Base-by-base conservation (phyloP, 2,888 invertebrate genomes). In the Xestia xanthographa region DNA sequence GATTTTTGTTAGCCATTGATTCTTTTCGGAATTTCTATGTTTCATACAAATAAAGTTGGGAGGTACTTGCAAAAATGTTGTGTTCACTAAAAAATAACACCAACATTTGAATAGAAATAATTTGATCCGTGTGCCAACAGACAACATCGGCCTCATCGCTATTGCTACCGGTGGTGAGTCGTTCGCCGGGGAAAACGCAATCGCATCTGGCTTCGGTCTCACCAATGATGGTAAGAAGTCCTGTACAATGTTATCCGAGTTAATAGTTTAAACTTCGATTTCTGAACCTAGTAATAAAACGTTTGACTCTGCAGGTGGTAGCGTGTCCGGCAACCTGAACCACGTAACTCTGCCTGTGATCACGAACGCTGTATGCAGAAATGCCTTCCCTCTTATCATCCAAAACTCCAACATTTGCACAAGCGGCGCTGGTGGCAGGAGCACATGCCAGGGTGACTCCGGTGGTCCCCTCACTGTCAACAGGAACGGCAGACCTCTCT, bases 141-240 rank as follows among this genome's bases (percentile, higher is more conserved):
- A 68, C 73, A 77, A 8, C 20, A 92, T 93, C 34, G 63, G 66
- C 0, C 53, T 88, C 2, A 82, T 93, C 22, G 78, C 89, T 22
- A 72, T 94, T 12, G 91, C 94, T 20, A 66, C 83, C 62, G 91
- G 91, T 22, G 12, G 72, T 38, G 87, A 92, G 22, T 34, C 66
- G 72, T 95, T 88, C 70, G 87, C 77, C 34, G 92, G 92, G 38
- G 43, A 72, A 5, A 75, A 53, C 0, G 94, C 91, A 50, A 69
- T 88, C 53, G 95, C 94, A 29, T 92, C 94, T n/a, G 95, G 95
- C 53, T 95, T 91, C 70, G 95, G 95, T 50, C 66, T 77, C 6
- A 91, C 89, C 8, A 58, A 66, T n/a, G 79, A 79, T n/a, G 20
- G 79, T 82, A 67, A 34, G 63, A 0, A 53, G 2, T 17, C 14